Evolutionary conservation across 2,797 vertebrate genomes (phyloP).

Genomic region (Eremophila alpestris): DNA sequence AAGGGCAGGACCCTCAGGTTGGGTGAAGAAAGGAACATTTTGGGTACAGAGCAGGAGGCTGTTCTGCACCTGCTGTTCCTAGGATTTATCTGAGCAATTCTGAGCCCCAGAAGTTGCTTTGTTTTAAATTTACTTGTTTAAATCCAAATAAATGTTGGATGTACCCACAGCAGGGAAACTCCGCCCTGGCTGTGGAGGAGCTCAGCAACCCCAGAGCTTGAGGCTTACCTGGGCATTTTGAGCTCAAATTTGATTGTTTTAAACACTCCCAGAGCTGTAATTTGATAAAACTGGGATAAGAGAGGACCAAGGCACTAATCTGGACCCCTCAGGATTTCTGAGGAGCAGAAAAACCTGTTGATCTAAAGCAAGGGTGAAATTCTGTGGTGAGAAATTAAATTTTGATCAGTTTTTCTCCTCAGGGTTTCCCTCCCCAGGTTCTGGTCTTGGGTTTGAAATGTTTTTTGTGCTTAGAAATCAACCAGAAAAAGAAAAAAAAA

Average conservation of each 20-base stretch:
- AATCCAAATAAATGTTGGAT: neutral
- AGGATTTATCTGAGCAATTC: neutral
- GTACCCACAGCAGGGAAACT: neutral
- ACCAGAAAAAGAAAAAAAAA: neutral
- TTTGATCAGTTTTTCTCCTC: neutral
- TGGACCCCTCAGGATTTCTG: neutral
- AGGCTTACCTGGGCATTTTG: neutral
- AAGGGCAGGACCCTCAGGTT: neutral
- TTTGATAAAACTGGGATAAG: neutral
- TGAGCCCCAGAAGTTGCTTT: neutral
- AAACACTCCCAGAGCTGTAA: slow-evolving; percentile 16
- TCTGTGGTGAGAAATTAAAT: neutral
- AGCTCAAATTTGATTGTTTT: neutral
- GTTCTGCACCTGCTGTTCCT: neutral
- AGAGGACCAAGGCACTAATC: neutral
- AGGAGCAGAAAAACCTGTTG: neutral
- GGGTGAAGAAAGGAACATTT: neutral
- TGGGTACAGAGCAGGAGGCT: neutral
- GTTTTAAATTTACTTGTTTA: neutral
- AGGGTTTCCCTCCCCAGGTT: neutral
- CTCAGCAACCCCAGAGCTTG: neutral
- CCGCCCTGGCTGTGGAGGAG: neutral
- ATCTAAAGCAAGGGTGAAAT: neutral
- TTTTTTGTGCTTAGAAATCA: neutral
- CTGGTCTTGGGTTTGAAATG: neutral